These are phyloP conservation scores for Mus musculus DNA, from an alignment of 2,113 vertebrate species.

Conservation along the genomic window DNA sequence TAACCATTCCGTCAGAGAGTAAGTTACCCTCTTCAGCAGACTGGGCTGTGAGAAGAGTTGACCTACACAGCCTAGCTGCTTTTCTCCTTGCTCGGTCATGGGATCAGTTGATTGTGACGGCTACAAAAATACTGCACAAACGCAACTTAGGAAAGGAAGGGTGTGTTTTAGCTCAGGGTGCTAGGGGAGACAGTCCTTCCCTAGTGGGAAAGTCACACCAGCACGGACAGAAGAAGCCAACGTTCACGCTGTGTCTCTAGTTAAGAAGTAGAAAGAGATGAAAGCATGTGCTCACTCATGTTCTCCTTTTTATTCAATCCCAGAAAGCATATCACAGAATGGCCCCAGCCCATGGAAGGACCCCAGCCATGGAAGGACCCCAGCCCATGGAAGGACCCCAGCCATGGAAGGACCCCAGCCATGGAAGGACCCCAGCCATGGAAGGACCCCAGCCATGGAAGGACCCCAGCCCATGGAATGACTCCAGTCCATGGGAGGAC, in stretches of 20 bases:
- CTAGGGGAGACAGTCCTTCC: neutral
- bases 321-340: neutral
- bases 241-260: neutral
- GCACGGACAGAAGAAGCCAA: neutral
- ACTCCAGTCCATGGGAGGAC: no score
- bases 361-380: no score
- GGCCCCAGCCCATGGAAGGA: neutral
- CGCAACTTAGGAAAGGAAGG: neutral
- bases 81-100: neutral
- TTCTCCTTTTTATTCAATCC: neutral
- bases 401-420: neutral
- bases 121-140: neutral
- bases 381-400: neutral
- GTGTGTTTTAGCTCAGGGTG: neutral
- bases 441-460: no score
- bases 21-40: neutral
- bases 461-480: no score
- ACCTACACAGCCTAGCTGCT: neutral
- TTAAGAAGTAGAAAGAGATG: neutral
- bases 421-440: no score
- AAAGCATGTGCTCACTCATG: no score
- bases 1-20: neutral
- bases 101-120: neutral
- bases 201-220: neutral
- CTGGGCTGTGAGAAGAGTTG: neutral